phyloP scores from a whole-genome alignment of 2,888 invertebrate genomes.

The Eristalinus sepulchralis region DNA sequence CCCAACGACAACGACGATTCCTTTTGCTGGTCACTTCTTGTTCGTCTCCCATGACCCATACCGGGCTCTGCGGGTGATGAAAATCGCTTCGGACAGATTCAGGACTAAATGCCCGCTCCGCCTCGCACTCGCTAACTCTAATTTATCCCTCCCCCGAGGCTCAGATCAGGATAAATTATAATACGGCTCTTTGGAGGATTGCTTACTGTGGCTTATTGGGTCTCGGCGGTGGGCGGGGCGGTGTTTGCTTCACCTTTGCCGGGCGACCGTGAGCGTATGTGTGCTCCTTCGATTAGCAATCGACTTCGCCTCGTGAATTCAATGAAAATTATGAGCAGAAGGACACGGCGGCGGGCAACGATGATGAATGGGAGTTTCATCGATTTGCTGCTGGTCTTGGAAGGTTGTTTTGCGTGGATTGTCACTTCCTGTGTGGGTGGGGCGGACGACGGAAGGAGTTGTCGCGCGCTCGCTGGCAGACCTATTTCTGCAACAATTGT shows the following conservation, averaged over 20 bases:
- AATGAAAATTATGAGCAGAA: conserved; percentile 68
- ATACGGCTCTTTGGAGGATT: conserved; percentile 70
- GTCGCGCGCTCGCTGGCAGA: background rate
- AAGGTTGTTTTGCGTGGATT: conserved; percentile 35
- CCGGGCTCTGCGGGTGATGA: conserved; percentile 52
- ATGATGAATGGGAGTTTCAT: conserved; percentile 69
- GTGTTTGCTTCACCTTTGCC: conserved; percentile 25
- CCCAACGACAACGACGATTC: background rate
- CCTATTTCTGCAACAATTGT: conserved; percentile 43
- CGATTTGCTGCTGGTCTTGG: conserved; percentile 42
- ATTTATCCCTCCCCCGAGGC: conserved; percentile 72
- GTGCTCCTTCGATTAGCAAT: conserved; percentile 57
- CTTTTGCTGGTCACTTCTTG: conserved; percentile 2
- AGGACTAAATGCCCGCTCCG: conserved; percentile 18
- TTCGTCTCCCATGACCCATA: conserved; percentile 19
- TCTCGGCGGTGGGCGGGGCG: background rate
- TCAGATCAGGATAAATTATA: conserved; percentile 73
- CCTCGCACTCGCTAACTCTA: conserved; percentile 70
- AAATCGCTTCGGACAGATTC: conserved; percentile 48
- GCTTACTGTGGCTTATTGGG: conserved; percentile 21
- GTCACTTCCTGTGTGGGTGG: conserved; percentile 46
- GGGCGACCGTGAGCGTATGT: conserved; percentile 38
- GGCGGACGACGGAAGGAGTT: background rate
- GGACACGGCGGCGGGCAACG: conserved; percentile 62
- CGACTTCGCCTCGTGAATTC: conserved; percentile 48